These are phyloP conservation scores for Zaprionus obscuricornis DNA, from an alignment of 2,888 invertebrate genomes.

Conservation along the genomic window DNA sequence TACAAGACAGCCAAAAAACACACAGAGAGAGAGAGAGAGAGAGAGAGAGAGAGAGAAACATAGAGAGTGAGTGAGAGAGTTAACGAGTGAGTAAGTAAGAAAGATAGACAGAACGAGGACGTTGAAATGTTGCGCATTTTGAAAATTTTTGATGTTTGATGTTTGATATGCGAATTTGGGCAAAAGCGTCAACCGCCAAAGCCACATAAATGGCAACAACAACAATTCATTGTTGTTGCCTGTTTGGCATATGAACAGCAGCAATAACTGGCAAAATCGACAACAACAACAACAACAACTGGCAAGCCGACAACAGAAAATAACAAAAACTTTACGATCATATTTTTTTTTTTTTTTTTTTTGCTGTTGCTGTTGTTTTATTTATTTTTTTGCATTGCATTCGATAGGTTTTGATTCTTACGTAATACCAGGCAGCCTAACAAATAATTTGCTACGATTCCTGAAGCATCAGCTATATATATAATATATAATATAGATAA, in stretches of 20 bases:
- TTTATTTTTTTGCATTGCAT: too few relatives aligned
- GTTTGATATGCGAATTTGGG: slow-evolving; percentile 74
- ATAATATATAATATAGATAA: too few relatives aligned
- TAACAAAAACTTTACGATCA: slow-evolving; percentile 13
- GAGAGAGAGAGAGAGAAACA: neutral
- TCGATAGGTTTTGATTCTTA: too few relatives aligned
- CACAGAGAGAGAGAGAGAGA: neutral
- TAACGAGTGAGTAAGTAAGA: neutral
- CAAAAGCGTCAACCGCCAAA: slow-evolving; percentile 60
- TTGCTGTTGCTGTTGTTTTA: too few relatives aligned
- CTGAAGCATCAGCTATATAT: too few relatives aligned
- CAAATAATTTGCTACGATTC: too few relatives aligned
- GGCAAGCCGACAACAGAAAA: slow-evolving; percentile 4
- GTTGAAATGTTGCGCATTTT: slow-evolving; percentile 71
- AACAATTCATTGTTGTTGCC: slow-evolving; percentile 43
- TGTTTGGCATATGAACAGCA: slow-evolving; percentile 23
- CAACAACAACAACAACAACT: slow-evolving; percentile 3
- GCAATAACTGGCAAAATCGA: slow-evolving; percentile 9
- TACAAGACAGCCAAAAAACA: neutral
- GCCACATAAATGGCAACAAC: slow-evolving; percentile 51
- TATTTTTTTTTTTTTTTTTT: too few relatives aligned
- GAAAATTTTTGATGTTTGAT: slow-evolving; percentile 62
- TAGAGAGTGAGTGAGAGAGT: neutral
- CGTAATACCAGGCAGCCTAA: too few relatives aligned
- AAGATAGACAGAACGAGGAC: slow-evolving; percentile 26